Base-by-base conservation (phyloP, 2,888 invertebrate genomes). In the Pseudococcus jackbeardsleyi region DNA sequence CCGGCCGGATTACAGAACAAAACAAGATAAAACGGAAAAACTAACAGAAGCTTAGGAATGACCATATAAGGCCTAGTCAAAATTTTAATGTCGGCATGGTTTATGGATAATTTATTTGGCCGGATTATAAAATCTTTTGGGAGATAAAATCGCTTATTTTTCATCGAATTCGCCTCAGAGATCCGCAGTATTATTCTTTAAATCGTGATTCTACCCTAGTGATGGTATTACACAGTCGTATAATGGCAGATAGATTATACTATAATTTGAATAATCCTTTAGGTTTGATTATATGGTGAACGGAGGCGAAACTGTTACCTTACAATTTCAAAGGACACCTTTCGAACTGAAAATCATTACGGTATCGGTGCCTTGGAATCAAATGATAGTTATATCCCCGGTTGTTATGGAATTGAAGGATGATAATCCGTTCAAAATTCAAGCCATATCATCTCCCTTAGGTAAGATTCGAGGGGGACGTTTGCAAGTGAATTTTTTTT, bases 271-370 rank as follows among this genome's bases (percentile, higher is more conserved):
- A 46, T 82, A 46, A 82, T 82, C 46, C 79, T 33, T 72, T 92
- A 98, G 98, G 96, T 99, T 99, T 93, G 99, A 99, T 93, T 96
- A 99, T 89, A 93, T 99, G 91, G 99, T 99, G 89, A 99, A 99
- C 92, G 99, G 99, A 19, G 99, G 99, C 84, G 98, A 98, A 50
- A 98, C 98, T 1, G 98, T 99, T 89, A 98, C 97, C 26, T 93
- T 99, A 90, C 97, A 98, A 92, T 98, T 99, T 93, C 97, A 98
- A 92, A 94, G 99, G 89, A 97, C 96, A 89, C 99, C 99, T 42
- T 99, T 98, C 94, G 95, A 95, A 91, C 96, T 97, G 0, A 93
- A 96, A 89, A 95, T 96, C 89, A 94, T 95, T 91, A 97, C 97
- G 4, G 96, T 98, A 89, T 97, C 97, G 92, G 97, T 98, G 89